These are phyloP conservation scores for Cosmia trapezina DNA, from an alignment of 2,888 invertebrate species.

Conservation along the genomic window DNA sequence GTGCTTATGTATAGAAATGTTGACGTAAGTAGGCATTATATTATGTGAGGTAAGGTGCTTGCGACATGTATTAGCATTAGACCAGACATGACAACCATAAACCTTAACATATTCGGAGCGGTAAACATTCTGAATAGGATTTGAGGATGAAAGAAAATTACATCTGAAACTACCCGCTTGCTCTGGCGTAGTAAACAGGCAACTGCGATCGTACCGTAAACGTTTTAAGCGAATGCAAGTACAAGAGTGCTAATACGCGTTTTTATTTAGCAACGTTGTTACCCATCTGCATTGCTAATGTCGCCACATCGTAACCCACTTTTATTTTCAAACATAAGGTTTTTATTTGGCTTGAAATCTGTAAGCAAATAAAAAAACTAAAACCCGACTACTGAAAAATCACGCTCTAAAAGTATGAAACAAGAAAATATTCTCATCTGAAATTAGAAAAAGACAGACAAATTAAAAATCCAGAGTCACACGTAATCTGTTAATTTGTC, in stretches of 20 bases:
- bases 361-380: constrained; percentile 10
- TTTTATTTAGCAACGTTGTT: constrained; percentile 27
- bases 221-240: constrained; percentile 12
- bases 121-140: constrained; percentile 30
- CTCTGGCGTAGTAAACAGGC: background rate
- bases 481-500: no score
- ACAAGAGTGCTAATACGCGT: constrained; percentile 1
- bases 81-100: constrained; percentile 38
- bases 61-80: constrained; percentile 38
- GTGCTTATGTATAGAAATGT: constrained; percentile 22
- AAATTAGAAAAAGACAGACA: no score
- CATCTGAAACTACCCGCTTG: background rate
- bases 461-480: no score
- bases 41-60: constrained; percentile 29
- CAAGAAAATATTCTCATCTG: no score
- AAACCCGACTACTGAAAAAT: no score
- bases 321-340: constrained; percentile 14
- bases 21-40: constrained; percentile 32
- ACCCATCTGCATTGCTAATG: constrained; percentile 40
- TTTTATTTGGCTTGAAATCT: constrained; percentile 35
- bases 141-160: constrained; percentile 36
- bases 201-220: constrained; percentile 3
- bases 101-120: constrained; percentile 29
- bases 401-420: no score
- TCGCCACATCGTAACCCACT: constrained; percentile 13